Conservation (phyloP, 2,797 vertebrate genomes). For the Manis javanica region DNA sequence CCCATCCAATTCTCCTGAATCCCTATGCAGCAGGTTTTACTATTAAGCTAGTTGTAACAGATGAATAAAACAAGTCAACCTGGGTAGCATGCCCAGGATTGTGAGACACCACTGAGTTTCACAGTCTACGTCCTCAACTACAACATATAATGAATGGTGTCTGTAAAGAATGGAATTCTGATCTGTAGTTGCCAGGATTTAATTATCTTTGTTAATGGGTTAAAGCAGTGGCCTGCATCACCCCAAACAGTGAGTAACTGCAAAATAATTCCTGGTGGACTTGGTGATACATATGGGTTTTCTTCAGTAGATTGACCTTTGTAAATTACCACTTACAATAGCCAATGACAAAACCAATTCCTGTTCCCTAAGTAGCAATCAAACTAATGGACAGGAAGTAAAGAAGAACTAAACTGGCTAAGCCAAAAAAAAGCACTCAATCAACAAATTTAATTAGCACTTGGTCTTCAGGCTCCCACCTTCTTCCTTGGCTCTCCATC, state of each 20-base stretch:
- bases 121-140: neutral
- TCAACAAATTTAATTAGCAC: constrained; percentile 74
- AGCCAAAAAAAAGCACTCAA: constrained; percentile 49
- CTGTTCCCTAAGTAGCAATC: constrained; percentile 72
- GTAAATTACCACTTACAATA: constrained; percentile 69
- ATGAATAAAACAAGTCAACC: neutral
- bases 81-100: neutral
- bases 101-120: neutral
- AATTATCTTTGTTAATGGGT: constrained; percentile 55
- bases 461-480: neutral
- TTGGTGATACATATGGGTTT: neutral
- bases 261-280: neutral
- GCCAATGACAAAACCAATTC: constrained; percentile 62
- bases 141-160: neutral
- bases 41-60: neutral
- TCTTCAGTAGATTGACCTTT: constrained; percentile 65
- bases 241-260: constrained; percentile 13
- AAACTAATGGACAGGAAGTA: constrained; percentile 76
- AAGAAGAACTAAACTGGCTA: constrained; percentile 67
- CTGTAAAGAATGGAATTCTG: neutral
- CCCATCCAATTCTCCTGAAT: neutral
- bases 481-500: neutral
- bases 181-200: neutral
- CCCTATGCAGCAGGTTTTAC: neutral
- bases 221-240: neutral